Base-by-base conservation (phyloP, 1,140 invertebrate genomes). In the Bicyclus anynana region DNA sequence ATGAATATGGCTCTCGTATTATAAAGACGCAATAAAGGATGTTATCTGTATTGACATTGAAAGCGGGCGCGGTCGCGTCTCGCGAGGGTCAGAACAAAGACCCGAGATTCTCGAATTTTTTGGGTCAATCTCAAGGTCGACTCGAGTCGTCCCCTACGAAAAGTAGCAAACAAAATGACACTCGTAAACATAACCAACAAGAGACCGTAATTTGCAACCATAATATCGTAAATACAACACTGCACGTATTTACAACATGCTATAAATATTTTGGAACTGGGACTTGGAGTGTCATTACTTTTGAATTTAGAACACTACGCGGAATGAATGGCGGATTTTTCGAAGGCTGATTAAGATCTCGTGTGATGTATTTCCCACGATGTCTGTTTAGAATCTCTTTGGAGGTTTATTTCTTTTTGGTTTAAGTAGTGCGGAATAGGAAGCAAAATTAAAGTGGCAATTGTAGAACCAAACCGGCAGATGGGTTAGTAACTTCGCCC, bases 111-210 rank as follows among this genome's bases (percentile, higher is more conserved):
- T 67, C 67, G 58, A 69, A 59, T 62, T 72, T 72, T 76, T 74
- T 67, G 60, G 74, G 67, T 72, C 69, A 77, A 63, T 72, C 69
- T 67, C 81, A 82, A 83, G 81, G 81, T 68, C 69, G 67, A 23
- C 12, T 56, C 38, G 37, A 56, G 44, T 37, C 29, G n/a, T 42
- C 40, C 44, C 42, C 53, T 55, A 50, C 50, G 44, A 37, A 21
- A 17, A 52, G 51, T 40, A 17, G 27, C 47, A 59, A 48, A 53
- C 23, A 55, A 54, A 37, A 33, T 49, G 17, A 49, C 18, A 52
- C 37, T 57, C 53, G 52, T 63, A 63, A 56, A 60, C 59, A 62
- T 62, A 37, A 53, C 38, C 56, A 12, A 53, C 42, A 53, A 55
- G 51, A 50, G 29, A 47, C 26, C 33, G 48, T 57, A 40, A 57